Conservation (phyloP, 2,888 invertebrate species). For the Alsophila aescularia region DNA sequence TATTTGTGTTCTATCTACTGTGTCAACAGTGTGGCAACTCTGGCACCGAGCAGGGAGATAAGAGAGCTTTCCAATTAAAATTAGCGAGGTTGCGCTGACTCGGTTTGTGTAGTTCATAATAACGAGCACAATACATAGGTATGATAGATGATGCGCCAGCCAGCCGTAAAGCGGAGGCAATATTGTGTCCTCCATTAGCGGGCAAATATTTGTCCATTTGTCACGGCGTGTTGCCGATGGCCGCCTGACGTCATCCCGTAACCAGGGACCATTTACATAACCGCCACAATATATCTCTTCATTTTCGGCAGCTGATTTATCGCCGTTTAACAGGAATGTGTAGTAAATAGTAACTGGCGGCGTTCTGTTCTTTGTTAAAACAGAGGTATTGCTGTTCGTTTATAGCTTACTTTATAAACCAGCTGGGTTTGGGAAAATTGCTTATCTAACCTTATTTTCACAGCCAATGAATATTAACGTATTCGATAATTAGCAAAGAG, state of each 20-base stretch:
- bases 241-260: constrained; percentile 50
- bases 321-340: constrained; percentile 8
- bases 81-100: constrained; percentile 11
- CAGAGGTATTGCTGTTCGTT: constrained; percentile 27
- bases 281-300: constrained; percentile 35
- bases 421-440: constrained; percentile 10
- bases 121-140: constrained; percentile 27
- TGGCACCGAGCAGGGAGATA: constrained; percentile 17
- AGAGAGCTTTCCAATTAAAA: constrained; percentile 32
- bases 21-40: constrained; percentile 29
- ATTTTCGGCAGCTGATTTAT: constrained; percentile 24
- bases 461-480: constrained; percentile 26
- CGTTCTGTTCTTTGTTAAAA: constrained; percentile 20
- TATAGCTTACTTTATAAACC: constrained; percentile 26
- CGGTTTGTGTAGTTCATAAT: constrained; percentile 22
- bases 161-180: constrained; percentile 51
- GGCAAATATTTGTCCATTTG: constrained; percentile 72
- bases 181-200: constrained; percentile 68
- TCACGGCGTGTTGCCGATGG: constrained; percentile 51
- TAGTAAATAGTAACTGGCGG: background rate
- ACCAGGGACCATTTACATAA: constrained; percentile 45
- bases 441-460: constrained; percentile 17
- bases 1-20: constrained; percentile 30
- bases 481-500: constrained; percentile 11
- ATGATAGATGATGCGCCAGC: constrained; percentile 40